Evolutionary conservation across 1,140 invertebrate species (phyloP).

Genomic region (Capitella teleta): DNA sequence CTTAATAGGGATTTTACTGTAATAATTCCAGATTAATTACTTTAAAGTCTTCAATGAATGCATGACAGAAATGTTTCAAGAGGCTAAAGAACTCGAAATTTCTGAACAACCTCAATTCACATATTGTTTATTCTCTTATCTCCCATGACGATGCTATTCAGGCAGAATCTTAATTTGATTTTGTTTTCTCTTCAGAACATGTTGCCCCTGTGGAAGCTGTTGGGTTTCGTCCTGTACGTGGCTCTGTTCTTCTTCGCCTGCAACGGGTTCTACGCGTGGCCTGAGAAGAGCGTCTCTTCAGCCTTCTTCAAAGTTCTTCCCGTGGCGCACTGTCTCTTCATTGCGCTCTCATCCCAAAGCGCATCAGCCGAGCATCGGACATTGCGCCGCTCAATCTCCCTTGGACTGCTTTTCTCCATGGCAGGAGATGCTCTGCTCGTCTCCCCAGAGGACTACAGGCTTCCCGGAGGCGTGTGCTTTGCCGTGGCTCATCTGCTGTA

Average conservation of each 20-base stretch:
- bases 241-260: not conserved
- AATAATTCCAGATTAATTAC: no score
- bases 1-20: no score
- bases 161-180: no score
- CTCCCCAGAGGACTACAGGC: not conserved
- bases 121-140: no score
- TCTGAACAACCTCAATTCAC: no score
- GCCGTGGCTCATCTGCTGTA: not conserved
- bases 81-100: no score
- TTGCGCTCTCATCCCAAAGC: not conserved
- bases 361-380: not conserved
- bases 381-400: not conserved
- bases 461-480: not conserved
- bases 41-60: no score
- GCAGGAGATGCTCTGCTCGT: not conserved
- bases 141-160: no score
- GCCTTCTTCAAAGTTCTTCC: not conserved
- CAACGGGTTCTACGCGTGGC: not conserved
- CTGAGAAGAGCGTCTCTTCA: not conserved
- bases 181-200: no score
- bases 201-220: not conserved
- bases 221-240: not conserved
- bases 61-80: no score
- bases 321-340: not conserved
- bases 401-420: not conserved